Conservation (phyloP, 1,140 invertebrate species). For the Papilio machaon region DNA sequence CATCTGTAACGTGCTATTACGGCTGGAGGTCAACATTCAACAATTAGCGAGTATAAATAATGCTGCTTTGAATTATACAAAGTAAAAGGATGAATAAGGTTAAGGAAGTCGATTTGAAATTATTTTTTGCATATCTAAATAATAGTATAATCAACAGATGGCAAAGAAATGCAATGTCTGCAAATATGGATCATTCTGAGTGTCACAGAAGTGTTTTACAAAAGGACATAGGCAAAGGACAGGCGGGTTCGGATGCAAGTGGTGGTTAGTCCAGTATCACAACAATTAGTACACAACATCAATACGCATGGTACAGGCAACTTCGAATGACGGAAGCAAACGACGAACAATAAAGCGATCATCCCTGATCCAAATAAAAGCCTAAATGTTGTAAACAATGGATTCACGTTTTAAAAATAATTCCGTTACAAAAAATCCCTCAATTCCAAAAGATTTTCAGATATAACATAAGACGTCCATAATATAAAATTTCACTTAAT, state of each 20-base stretch:
- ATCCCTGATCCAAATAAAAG: background rate
- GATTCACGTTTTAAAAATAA: background rate
- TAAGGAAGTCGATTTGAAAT: slow-evolving; percentile 37
- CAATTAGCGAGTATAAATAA: slow-evolving; percentile 46
- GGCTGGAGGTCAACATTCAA: slow-evolving; percentile 65
- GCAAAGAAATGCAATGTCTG: slow-evolving; percentile 9
- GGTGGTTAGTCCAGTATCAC: slow-evolving; percentile 67
- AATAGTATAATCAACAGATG: background rate
- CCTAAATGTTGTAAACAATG: background rate
- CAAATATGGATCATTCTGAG: background rate
- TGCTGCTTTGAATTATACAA: slow-evolving; percentile 60
- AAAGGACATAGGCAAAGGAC: slow-evolving; percentile 17
- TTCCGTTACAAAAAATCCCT: background rate
- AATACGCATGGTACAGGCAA: slow-evolving; percentile 69
- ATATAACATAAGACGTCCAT: no score
- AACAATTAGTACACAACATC: slow-evolving; percentile 78
- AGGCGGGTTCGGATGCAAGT: slow-evolving; percentile 69
- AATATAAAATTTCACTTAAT: no score
- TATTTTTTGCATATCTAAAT: background rate
- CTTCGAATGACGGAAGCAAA: slow-evolving; percentile 49
- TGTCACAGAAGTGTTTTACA: background rate
- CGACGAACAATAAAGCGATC: slow-evolving; percentile 1
- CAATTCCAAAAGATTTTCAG: no score
- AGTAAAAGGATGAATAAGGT: slow-evolving; percentile 45
- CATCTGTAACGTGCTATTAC: slow-evolving; percentile 63